Base-by-base conservation (phyloP, 2,113 vertebrate species). In the Mastomys coucha region DNA sequence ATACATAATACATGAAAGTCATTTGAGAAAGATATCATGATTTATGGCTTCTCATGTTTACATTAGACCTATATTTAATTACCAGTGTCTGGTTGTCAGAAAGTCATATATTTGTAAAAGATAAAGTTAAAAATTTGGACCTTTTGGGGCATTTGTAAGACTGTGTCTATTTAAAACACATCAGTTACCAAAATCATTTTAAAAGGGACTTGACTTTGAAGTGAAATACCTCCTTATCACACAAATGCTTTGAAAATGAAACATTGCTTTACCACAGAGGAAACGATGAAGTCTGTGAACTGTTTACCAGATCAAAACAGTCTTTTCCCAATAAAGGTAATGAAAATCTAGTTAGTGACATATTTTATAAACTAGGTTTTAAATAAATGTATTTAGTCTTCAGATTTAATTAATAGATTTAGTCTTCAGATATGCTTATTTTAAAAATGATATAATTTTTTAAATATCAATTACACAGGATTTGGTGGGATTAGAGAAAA, bases 31-130 rank as follows among this genome's bases (percentile, higher is more conserved):
- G 95, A 76, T 91, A 96, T 24, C 56, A 51, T 98, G 96, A 98
- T 98, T 98, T 98, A 98, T 93, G 91, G 14, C 49, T 86, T 93
- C 93, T 98, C 95, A n/a, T 96, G 70, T 96, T 97, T 95, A 94
- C 87, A 95, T 17, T 94, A 88, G 86, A 92, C 95, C 86, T 97
- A 93, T 91, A 89, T 98, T 98, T 98, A 98, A 98, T 98, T 98
- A 98, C 56, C 28, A 96, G n/a, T 97, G 45, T 93, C 95, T 96
- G 90, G 94, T 91, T 98, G 95, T 98, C 97, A 98, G 92, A 93
- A 97, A 92, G 95, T 93, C 88, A 98, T 96, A 94, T 95, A 92
- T 53, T 93, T 90, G 12, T 78, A 88, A 96, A 95, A 95, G 91
- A 96, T 97, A 97, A 98, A 97, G 84, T 51, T 88, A 72, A 97